These are phyloP conservation scores for Dipodomys stephensi DNA, from an alignment of 2,113 vertebrate genomes.

Conservation along the genomic window DNA sequence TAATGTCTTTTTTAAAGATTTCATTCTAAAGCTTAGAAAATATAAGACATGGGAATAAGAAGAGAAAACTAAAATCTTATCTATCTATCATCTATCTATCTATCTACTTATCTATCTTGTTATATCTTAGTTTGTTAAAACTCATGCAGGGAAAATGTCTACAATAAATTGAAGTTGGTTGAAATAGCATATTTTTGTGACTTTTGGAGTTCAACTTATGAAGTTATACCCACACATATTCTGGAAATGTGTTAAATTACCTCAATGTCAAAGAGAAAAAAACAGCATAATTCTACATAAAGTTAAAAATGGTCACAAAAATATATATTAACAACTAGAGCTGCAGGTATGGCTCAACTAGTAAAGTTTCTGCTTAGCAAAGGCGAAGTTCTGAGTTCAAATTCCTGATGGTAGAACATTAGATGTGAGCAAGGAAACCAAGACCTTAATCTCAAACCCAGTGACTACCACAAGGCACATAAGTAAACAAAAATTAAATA, in stretches of 20 bases:
- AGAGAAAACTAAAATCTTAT: conserved; percentile 4
- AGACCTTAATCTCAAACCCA: too few relatives aligned
- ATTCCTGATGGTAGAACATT: too few relatives aligned
- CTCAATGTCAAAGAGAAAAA: background rate
- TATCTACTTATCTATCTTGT: background rate
- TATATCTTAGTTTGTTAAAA: background rate
- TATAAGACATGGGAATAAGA: conserved; percentile 46
- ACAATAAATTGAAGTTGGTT: conserved; percentile 45
- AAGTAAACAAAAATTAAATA: background rate
- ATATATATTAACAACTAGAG: too few relatives aligned
- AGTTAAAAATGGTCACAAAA: background rate
- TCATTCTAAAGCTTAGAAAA: conserved; percentile 59
- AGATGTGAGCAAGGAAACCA: too few relatives aligned
- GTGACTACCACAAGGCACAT: too few relatives aligned
- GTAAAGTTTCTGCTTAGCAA: too few relatives aligned
- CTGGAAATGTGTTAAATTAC: conserved; percentile 1
- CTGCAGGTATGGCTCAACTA: too few relatives aligned
- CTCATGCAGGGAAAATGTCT: background rate
- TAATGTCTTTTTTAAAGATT: conserved; percentile 46
- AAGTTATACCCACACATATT: background rate
- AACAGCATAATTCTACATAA: background rate
- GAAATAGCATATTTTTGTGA: conserved; percentile 16
- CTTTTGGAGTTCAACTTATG: conserved; percentile 18
- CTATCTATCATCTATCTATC: too few relatives aligned
- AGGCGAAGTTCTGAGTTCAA: too few relatives aligned